phyloP scores from a whole-genome alignment of 2,113 vertebrate genomes.

The Dermatemys mawii region DNA sequence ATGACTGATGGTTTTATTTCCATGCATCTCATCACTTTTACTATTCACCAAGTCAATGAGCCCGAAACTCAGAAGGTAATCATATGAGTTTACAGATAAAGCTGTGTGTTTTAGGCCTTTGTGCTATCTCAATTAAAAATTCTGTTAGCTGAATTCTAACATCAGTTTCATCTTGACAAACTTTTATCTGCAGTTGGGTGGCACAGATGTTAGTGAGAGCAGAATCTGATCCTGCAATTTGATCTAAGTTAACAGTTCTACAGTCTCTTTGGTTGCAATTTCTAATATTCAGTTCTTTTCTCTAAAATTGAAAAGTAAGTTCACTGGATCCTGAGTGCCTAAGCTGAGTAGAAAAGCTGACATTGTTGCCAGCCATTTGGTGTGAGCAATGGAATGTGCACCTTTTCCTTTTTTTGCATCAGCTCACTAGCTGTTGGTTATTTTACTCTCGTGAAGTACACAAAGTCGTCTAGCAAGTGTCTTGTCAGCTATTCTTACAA shows the following conservation, averaged over 20 bases:
- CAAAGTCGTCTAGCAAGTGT: neutral
- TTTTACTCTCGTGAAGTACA: neutral
- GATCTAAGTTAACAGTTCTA: neutral
- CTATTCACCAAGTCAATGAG: neutral
- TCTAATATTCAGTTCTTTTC: neutral
- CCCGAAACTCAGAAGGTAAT: neutral
- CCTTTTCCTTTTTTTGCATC: neutral
- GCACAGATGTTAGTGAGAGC: neutral
- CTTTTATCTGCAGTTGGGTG: neutral
- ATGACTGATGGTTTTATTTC: neutral
- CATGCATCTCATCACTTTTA: neutral
- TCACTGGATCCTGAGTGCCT: neutral
- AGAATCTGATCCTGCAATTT: rapidly evolving
- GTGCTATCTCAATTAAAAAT: neutral
- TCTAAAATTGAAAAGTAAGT: neutral
- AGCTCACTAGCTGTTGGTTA: neutral
- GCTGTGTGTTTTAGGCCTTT: neutral
- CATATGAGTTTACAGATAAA: neutral
- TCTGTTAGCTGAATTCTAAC: neutral
- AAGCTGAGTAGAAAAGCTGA: neutral
- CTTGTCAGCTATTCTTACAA: neutral
- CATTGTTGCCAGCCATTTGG: neutral
- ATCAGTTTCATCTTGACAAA: neutral
- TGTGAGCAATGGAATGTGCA: neutral
- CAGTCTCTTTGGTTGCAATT: neutral